These are phyloP conservation scores for Epinephelus awoara DNA, from an alignment of 2,797 vertebrate species.

Conservation along the genomic window DNA sequence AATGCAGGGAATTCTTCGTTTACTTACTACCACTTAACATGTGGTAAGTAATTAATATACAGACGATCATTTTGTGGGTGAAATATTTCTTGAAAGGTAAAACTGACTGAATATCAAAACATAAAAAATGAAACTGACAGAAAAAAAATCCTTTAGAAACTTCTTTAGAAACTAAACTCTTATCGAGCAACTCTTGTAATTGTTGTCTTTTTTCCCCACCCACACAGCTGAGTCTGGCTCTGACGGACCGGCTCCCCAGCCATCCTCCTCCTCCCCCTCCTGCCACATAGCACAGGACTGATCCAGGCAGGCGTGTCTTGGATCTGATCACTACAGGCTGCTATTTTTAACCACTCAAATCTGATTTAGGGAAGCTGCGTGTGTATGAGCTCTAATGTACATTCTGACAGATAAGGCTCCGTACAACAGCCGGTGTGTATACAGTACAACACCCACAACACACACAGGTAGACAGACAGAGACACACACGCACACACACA, in stretches of 20 bases:
- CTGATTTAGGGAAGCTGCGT: slow-evolving; percentile 76
- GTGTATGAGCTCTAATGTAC: slow-evolving; percentile 68
- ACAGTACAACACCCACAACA: not conserved
- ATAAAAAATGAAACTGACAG: not conserved
- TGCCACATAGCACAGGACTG: slow-evolving; percentile 61
- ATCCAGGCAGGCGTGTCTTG: slow-evolving; percentile 76
- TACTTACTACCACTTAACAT: too few relatives aligned
- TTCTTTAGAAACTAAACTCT: not conserved
- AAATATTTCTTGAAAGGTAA: too few relatives aligned
- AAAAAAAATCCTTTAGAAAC: not conserved
- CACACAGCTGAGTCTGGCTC: slow-evolving; percentile 34
- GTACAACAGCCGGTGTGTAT: slow-evolving; percentile 1
- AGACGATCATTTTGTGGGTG: too few relatives aligned
- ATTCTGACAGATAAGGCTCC: slow-evolving; percentile 64
- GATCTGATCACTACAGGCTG: slow-evolving; percentile 75
- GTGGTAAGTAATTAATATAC: too few relatives aligned
- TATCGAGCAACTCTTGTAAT: not conserved
- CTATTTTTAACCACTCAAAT: slow-evolving; percentile 84
- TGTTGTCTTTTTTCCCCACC: slow-evolving; percentile 4
- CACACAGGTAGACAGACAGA: slow-evolving; percentile 25
- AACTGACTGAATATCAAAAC: too few relatives aligned
- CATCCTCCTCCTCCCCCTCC: slow-evolving; percentile 25
- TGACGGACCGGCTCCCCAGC: slow-evolving; percentile 26
- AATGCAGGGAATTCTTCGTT: too few relatives aligned
- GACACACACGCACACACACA: not conserved